Evolutionary conservation across 2,113 vertebrate species (phyloP), one percentile per base, ranked within the genome.

Genomic region (Arothron firmamentum): DNA sequence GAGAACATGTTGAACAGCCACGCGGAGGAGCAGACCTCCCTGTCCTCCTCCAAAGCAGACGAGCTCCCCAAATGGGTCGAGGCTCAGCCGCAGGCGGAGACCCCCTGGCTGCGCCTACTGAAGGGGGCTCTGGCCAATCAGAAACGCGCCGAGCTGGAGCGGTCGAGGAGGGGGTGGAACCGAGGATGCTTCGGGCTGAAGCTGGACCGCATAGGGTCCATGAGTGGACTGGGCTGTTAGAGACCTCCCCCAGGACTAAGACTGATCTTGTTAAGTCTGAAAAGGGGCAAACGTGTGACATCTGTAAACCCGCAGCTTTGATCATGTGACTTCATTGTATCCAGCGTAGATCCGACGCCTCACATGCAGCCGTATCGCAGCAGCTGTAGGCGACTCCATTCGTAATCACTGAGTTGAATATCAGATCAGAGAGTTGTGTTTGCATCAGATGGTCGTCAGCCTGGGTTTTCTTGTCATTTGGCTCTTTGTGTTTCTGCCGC

Each of bases 141-240:
- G 82, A 94, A 92, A 78, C 83, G 91, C 64, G 90, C 86, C 3
- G 83, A 87, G 19, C 76, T 89, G 0, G 90, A 91, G 47, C 75
- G 92, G 41, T 86, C 87, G 23, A 67, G 91, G 77, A 90, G 93
- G 77, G 91, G 88, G 3, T 75, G 90, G 90, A 85, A 92, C 70
- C 77, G 90, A 14, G 92, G 93, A 14, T 95, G 94, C 83, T 95
- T 95, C 65, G 94, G 93, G 42, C 81, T 94, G 59, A 95, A 94
- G 84, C 81, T 95, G 83, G 93, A 95, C 69, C 88, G 93, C 50
- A 95, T 94, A 1, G 93, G 93, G 31, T 90, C 93, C 49, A 90
- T 94, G 90, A 95, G 93, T 2, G 92, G 92, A 64, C 88, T 95
- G 75, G 93, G 93, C 23, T 95, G 93, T 83, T 94, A 93, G 87